Conservation (phyloP, 2,888 invertebrate species). For the Lasioglossum malachurum region DNA sequence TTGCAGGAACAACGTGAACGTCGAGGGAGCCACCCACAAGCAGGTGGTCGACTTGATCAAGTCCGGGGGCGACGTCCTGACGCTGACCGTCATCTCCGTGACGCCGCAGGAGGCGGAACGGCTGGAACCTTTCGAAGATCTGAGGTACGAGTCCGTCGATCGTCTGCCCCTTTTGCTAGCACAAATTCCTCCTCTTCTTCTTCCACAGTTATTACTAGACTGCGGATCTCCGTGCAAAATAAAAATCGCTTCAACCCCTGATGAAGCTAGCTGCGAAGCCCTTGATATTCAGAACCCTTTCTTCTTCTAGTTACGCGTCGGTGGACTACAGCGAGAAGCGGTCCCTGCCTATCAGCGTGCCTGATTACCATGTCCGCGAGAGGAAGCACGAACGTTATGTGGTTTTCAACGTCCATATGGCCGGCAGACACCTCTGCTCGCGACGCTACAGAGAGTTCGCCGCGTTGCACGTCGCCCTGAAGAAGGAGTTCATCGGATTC, state of each 20-base stretch:
- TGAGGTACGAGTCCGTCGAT: slow-evolving; percentile 73
- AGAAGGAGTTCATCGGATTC: slow-evolving; percentile 97
- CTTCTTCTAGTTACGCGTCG: slow-evolving; percentile 89
- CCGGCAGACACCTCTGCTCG: slow-evolving; percentile 98
- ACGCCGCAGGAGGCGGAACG: slow-evolving; percentile 92
- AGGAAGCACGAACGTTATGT: slow-evolving; percentile 96
- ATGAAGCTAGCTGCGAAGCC: background rate
- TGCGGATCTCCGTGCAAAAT: background rate
- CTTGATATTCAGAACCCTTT: background rate
- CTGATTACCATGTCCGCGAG: slow-evolving; percentile 97
- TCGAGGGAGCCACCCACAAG: slow-evolving; percentile 99
- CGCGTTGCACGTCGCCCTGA: slow-evolving; percentile 93
- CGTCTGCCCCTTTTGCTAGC: background rate
- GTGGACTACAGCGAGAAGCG: slow-evolving; percentile 98
- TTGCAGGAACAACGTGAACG: slow-evolving; percentile 97
- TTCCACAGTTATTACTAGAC: too few species aligned
- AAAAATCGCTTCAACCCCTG: background rate
- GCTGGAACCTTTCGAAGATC: slow-evolving; percentile 84
- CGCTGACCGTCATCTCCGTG: slow-evolving; percentile 98
- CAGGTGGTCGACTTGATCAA: slow-evolving; percentile 99
- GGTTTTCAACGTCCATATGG: slow-evolving; percentile 99
- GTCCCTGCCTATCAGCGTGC: slow-evolving; percentile 94
- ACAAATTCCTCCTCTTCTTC: too few species aligned
- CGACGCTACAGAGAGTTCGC: slow-evolving; percentile 98
- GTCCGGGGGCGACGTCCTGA: slow-evolving; percentile 98